Conservation (phyloP, 2,888 invertebrate species). For the Dastarcus helophoroides region DNA sequence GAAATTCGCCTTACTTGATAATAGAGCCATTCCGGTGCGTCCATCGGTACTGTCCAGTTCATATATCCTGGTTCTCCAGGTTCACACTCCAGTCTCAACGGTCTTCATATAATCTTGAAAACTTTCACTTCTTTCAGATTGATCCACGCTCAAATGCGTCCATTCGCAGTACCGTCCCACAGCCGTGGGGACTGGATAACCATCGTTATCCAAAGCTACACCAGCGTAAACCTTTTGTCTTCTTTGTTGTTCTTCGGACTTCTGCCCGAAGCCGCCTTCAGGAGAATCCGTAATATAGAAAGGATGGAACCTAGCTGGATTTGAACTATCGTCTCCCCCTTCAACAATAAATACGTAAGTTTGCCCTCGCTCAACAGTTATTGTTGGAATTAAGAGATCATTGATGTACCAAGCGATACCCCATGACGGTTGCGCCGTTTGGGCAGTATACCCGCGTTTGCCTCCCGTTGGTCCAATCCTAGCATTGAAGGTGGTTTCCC, state of each 20-base stretch:
- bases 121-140: constrained; percentile 55
- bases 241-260: constrained; percentile 54
- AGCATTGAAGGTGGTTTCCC: constrained; percentile 54
- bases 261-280: constrained; percentile 80
- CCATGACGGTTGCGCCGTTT: constrained; percentile 75
- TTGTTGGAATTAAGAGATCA: constrained; percentile 78
- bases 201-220: constrained; percentile 61
- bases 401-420: constrained; percentile 91
- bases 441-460: constrained; percentile 63
- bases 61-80: constrained; percentile 64
- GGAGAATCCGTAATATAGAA: constrained; percentile 80
- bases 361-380: constrained; percentile 75
- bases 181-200: constrained; percentile 69
- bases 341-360: constrained; percentile 80
- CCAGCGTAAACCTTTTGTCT: constrained; percentile 67
- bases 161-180: constrained; percentile 82
- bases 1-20: constrained; percentile 87
- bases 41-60: constrained; percentile 75
- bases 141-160: constrained; percentile 68
- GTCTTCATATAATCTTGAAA: constrained; percentile 71
- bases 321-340: constrained; percentile 69
- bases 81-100: constrained; percentile 61
- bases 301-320: constrained; percentile 80
- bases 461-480: constrained; percentile 80
- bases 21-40: constrained; percentile 75